phyloP scores from a whole-genome alignment of 2,113 vertebrate genomes.

The Panurus biarmicus region DNA sequence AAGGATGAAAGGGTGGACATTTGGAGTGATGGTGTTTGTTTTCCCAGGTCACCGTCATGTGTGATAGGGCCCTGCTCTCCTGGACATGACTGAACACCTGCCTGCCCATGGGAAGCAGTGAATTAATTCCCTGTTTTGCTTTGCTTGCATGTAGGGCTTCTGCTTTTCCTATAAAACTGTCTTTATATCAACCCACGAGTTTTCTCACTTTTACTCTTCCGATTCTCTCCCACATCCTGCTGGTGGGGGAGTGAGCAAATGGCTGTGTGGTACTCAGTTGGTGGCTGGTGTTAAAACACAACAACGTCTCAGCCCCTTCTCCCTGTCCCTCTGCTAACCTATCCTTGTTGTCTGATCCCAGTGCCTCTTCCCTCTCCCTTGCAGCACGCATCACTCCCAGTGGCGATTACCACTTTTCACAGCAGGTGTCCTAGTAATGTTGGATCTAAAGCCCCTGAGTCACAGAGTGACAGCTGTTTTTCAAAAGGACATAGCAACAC shows the following conservation, averaged over 20 bases:
- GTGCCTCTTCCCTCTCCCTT: not conserved
- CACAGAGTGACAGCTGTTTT: not conserved
- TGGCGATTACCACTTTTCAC: not conserved
- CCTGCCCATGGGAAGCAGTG: not conserved
- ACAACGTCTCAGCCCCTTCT: not conserved
- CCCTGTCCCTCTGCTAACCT: not conserved
- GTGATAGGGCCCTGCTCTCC: not conserved
- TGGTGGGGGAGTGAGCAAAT: not conserved
- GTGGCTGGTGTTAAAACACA: not conserved
- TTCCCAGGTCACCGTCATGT: not conserved
- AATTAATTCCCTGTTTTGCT: not conserved
- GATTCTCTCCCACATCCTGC: not conserved
- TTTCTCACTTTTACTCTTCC: not conserved
- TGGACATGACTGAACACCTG: not conserved
- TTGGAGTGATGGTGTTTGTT: not conserved
- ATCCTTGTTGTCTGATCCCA: accelerated
- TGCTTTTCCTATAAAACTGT: not conserved
- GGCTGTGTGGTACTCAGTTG: not conserved
- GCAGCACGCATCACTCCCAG: not conserved
- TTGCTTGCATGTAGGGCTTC: not conserved
- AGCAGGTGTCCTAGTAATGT: not conserved
- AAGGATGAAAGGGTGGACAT: accelerated
- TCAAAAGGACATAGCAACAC: not conserved
- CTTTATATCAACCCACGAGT: not conserved
- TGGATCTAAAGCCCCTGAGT: not conserved